Base-by-base conservation (phyloP, 2,113 vertebrate species). In the Lathamus discolor region DNA sequence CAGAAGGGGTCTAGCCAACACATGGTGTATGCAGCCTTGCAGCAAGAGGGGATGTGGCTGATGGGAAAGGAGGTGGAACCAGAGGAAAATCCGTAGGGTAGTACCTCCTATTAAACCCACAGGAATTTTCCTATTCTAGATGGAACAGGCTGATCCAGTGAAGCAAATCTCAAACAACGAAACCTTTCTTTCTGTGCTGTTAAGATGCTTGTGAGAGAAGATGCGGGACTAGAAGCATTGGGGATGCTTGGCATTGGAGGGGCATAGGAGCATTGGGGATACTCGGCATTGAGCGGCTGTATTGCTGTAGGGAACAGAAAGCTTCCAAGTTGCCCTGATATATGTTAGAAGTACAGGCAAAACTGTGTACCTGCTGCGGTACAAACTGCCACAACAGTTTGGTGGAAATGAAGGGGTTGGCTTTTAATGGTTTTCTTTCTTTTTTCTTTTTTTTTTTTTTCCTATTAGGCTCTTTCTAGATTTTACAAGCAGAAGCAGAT, bases 51-150 rank as follows among this genome's bases (percentile, higher is more conserved):
- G 92, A 96, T 95, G 96, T 96, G 93, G 93, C 96, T 95, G 86
- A 95, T 95, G 92, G 95, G 95, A 95, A 95, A 93, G 86, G 91
- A 96, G 96, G 96, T 92, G 96, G 93, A 95, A 94, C 96, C 88
- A 92, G 62, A 86, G 91, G 88, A 33, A 93, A 95, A 92, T 96
- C 92, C 79, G 94, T 96, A 96, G 95, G 92, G 91, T 72, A 94
- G 83, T 89, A 77, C 77, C 70, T 96, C 95, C 86, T 94, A 66
- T 94, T 87, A 96, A 96, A 91, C 95, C 95, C 92, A 87, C 93
- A 95, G 93, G 96, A 97, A 96, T 97, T 93, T 94, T 93, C 86
- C 95, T 87, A 7, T 85, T 90, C 66, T 94, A 77, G 96, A 96
- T 96, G 91, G 82, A 96, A 66, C 25, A 39, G 78, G 51, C 81